A percentile compares a stretch with the other conserved stretches of the same genome.
These are phyloP conservation scores for Nycticebus coucang DNA, from an alignment of 2,113 vertebrate species.

Conservation along the genomic window DNA sequence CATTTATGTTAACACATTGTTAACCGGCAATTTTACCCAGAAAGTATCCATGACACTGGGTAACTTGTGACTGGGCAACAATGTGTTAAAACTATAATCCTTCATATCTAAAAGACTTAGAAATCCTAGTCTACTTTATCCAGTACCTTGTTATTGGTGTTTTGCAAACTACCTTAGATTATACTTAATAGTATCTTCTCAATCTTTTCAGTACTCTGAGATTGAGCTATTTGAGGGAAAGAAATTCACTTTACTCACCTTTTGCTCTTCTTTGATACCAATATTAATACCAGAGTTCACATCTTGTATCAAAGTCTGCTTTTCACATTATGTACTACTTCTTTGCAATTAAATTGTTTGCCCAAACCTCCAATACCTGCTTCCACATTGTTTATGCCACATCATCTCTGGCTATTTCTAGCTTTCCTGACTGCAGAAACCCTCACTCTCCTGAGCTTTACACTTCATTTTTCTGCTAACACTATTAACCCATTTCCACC, in stretches of 20 bases:
- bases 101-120: background rate
- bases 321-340: background rate
- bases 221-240: conserved; percentile 1
- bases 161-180: background rate
- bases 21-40: too few relatives aligned
- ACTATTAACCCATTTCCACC: background rate
- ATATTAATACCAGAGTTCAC: background rate
- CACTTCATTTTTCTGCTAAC: background rate
- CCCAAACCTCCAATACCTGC: background rate
- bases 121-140: background rate
- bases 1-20: background rate
- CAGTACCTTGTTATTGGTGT: background rate
- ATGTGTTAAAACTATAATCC: background rate
- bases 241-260: background rate
- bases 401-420: background rate
- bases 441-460: background rate
- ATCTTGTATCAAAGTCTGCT: background rate
- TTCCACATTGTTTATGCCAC: background rate
- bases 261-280: background rate
- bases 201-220: background rate
- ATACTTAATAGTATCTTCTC: background rate
- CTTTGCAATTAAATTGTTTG: background rate
- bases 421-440: background rate
- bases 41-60: too few relatives aligned
- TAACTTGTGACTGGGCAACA: too few relatives aligned